These are phyloP conservation scores for Macropis europaea DNA, from an alignment of 2,888 invertebrate species.

Conservation along the genomic window DNA sequence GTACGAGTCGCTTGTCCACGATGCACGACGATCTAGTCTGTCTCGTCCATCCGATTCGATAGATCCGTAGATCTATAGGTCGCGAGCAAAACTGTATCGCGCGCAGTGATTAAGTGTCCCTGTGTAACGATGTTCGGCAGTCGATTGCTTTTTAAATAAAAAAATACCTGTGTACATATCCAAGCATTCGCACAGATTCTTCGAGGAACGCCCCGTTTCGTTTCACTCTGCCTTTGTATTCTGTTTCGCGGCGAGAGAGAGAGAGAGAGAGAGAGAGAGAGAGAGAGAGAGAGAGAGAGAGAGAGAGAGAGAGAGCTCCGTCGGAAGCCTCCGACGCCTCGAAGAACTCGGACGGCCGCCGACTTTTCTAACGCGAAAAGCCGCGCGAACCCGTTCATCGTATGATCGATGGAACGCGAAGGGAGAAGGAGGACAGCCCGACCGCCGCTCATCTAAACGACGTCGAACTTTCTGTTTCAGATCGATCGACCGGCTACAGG, in stretches of 20 bases:
- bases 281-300: too few relatives aligned
- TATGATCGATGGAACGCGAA: too few relatives aligned
- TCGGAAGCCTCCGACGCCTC: too few relatives aligned
- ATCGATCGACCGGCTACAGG: not conserved
- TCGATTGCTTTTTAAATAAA: conserved; percentile 72
- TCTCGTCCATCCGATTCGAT: conserved; percentile 50
- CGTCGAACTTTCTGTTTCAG: conserved; percentile 20
- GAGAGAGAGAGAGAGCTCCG: too few relatives aligned
- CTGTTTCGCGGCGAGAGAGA: too few relatives aligned
- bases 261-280: too few relatives aligned
- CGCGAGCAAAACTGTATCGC: conserved; percentile 56
- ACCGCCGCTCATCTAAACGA: conserved; percentile 4
- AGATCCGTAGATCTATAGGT: conserved; percentile 59
- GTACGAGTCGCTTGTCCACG: conserved; percentile 56
- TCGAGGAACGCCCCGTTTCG: conserved; percentile 36
- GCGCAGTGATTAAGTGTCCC: conserved; percentile 68
- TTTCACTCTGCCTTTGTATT: too few relatives aligned
- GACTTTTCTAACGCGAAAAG: too few relatives aligned
- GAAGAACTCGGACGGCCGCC: too few relatives aligned
- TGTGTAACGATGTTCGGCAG: conserved; percentile 72
- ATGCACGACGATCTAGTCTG: conserved; percentile 59
- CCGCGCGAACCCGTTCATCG: too few relatives aligned
- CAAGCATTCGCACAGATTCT: conserved; percentile 30
- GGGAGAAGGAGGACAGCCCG: too few relatives aligned
- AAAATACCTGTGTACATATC: conserved; percentile 72